Evolutionary conservation across 2,888 invertebrate species (phyloP).

Genomic region (Lasioglossum malachurum): DNA sequence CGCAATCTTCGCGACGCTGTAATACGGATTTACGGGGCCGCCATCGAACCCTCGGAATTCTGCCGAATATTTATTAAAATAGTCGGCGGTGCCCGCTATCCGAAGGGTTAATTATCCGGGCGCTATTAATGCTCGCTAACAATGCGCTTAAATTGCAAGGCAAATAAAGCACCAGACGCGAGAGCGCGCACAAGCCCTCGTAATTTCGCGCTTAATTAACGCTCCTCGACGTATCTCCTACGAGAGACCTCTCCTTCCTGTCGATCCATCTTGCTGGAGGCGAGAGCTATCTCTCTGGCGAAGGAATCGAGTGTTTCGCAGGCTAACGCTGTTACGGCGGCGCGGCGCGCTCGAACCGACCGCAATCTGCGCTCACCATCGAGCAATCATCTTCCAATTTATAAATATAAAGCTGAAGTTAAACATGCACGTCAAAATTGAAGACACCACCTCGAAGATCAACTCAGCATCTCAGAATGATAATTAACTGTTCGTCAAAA

Average conservation of each 20-base stretch:
- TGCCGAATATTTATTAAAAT: slow-evolving; percentile 19
- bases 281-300: slow-evolving; percentile 7
- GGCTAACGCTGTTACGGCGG: slow-evolving; percentile 25
- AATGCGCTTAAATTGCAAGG: slow-evolving; percentile 31
- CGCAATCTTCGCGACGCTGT: background rate
- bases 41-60: background rate
- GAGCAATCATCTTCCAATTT: background rate
- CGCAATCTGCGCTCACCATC: slow-evolving; percentile 10
- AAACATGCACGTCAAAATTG: no score
- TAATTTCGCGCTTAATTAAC: slow-evolving; percentile 58
- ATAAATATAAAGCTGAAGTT: no score
- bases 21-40: slow-evolving; percentile 4
- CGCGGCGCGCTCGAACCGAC: slow-evolving; percentile 18
- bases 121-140: slow-evolving; percentile 37
- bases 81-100: slow-evolving; percentile 5
- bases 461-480: no score
- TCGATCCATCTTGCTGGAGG: slow-evolving; percentile 41
- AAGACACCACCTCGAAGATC: no score
- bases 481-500: no score
- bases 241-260: slow-evolving; percentile 22
- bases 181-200: slow-evolving; percentile 1
- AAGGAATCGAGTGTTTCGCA: slow-evolving; percentile 28
- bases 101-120: slow-evolving; percentile 38
- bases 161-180: slow-evolving; percentile 27
- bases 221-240: slow-evolving; percentile 33